Evolutionary conservation across 2,888 invertebrate genomes (phyloP), one percentile per base, ranked within the genome.

Genomic region (Unio pictorum): DNA sequence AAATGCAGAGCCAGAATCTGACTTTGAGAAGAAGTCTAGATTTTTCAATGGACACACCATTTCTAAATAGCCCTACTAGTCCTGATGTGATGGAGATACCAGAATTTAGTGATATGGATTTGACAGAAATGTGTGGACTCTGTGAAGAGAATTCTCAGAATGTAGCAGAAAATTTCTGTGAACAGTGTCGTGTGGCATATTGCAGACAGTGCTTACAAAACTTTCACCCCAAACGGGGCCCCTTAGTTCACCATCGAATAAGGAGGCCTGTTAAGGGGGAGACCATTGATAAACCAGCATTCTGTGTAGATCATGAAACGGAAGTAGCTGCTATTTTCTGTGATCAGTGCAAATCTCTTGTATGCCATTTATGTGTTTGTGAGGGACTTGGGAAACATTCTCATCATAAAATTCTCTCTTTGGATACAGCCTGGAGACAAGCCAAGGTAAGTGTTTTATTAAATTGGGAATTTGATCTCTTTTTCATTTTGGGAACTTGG

Each of bases 301-400:
- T 78, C 67, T 88, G 88, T 69, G 61, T 66, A 17, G 87, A 87
- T 67, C 87, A 88, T 67, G 74, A 74, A 23, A 70, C 75, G 17
- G 88, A 87, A 68, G 67, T 73, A 26, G 82, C 84, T 2, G 80
- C 82, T 54, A 85, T 88, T 61, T 88, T 86, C 74, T 88, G 88
- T 80, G 85, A 86, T 70, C 69, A 80, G 45, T 88, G 88, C 72
- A 83, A 85, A 66, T 67, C 79, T 55, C 75, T 86, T 56, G 86
- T 85, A 20, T 88, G 88, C 64, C 86, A 84, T 59, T 78, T 88
- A 54, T 88, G 88, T 82, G 85, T 88, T 55, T 88, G 88, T 78
- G 85, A 87, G 62, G 88, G 86, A 20, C 79, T 83, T 15, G 88
- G 88, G 6, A 81, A 83, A 76, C 88, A 88, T 73, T 81, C 84